Evolutionary conservation across 1,140 invertebrate genomes (phyloP), one percentile per base, ranked within the genome.

Genomic region (Wiebesia pumilae): DNA sequence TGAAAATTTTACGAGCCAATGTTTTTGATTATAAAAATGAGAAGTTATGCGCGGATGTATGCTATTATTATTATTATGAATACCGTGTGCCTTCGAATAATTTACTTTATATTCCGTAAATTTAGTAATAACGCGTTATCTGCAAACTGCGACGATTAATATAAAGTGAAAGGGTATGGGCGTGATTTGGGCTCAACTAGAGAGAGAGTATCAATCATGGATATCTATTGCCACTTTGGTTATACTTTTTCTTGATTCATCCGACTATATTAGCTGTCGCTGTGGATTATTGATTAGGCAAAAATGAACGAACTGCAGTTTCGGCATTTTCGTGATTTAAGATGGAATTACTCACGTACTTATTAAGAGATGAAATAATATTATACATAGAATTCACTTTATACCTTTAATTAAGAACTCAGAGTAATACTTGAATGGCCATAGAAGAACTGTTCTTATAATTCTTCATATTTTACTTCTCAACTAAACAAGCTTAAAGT

Each of bases 111-210:
- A 38, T 58, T 40, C 33, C 73, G 33, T 77, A 62, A 84, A 84
- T 84, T 84, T 84, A 84, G 40, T 84, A 78, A 78, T 78, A 84
- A 58, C 54, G 38, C 75, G 83, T 84, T 84, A 84, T 84, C 83
- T 78, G 58, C 40, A 78, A 35, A 78, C 33, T 58, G 77, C 62
- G 65, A 71, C 84, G 80, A 81, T 85, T 85, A 80, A 85, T 81
- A 81, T 81, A 33, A 81, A 71, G 84, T 65, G 78, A 65, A 85
- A 85, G 65, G 21, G 47, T n/a, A 62, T 47, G 35, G 14, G 51
- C 19, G 3, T 30, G 58, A 80, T 35, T 47, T n/a, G 71, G 19
- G 14, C 2, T 47, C 33, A 73, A 35, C 19, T 24, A 33, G 3
- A 81, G 21, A 30, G 80, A 54, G 51, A 35, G 40, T 82, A 86